Evolutionary conservation across 2,888 invertebrate genomes (phyloP).

Genomic region (Megaustenia siamemsis): DNA sequence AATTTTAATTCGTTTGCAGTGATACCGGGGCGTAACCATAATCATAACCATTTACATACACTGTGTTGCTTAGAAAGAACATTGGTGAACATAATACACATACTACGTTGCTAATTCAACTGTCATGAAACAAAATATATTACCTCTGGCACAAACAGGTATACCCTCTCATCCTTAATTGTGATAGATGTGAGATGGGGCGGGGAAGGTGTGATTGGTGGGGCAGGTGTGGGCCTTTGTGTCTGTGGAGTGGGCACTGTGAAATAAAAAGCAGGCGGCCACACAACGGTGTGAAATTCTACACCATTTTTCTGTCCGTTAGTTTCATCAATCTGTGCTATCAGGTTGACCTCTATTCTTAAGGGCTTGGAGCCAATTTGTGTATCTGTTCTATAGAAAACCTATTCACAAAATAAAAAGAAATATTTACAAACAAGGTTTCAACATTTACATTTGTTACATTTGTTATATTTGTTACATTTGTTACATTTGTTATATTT

Average conservation of each 20-base stretch:
- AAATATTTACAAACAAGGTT: neutral
- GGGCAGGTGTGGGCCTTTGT: conserved; percentile 51
- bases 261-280: conserved; percentile 2
- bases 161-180: conserved; percentile 40
- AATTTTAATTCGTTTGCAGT: too few species aligned
- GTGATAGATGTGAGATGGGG: conserved; percentile 50
- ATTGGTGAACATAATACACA: too few species aligned
- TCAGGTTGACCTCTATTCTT: conserved; percentile 51
- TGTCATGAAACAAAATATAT: neutral
- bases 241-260: conserved; percentile 49
- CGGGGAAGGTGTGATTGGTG: conserved; percentile 27
- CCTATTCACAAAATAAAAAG: conserved; percentile 23
- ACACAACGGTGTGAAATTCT: conserved; percentile 13
- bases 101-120: too few species aligned
- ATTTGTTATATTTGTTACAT: too few species aligned
- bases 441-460: too few species aligned
- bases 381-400: conserved; percentile 42
- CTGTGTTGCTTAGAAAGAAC: too few species aligned
- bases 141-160: conserved; percentile 43
- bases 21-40: too few species aligned
- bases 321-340: conserved; percentile 34
- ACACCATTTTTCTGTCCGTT: neutral
- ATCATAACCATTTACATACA: too few species aligned
- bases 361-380: neutral
- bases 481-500: too few species aligned